Percentiles rank a stretch among this genome's conserved stretches.
phyloP scores from a whole-genome alignment of 2,113 vertebrate species.

The Mirza zaza region DNA sequence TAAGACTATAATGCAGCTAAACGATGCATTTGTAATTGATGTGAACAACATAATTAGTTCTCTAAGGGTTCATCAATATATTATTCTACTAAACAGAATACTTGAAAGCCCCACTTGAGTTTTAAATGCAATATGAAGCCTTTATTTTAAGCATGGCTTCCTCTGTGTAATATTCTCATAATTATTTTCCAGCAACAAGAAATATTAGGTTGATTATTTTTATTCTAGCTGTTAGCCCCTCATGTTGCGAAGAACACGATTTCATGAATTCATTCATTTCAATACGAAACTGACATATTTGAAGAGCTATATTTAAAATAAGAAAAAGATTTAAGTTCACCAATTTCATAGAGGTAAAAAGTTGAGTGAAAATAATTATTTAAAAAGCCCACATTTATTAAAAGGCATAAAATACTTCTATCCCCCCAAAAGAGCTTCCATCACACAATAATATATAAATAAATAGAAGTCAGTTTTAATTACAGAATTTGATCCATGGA shows the following conservation, averaged over 20 bases:
- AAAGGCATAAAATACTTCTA: slow-evolving; percentile 4
- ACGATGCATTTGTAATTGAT: slow-evolving; percentile 76
- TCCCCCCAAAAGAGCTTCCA: background rate
- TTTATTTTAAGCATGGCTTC: slow-evolving; percentile 77
- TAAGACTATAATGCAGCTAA: slow-evolving; percentile 77
- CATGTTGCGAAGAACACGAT: slow-evolving; percentile 64
- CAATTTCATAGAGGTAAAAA: background rate
- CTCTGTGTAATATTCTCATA: slow-evolving; percentile 76
- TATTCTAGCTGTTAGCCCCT: slow-evolving; percentile 64
- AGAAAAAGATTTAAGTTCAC: slow-evolving; percentile 26
- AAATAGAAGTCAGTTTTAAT: background rate
- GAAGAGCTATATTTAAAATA: slow-evolving; percentile 46
- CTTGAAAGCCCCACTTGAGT: slow-evolving; percentile 67
- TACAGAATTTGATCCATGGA: slow-evolving; percentile 11
- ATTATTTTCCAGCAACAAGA: slow-evolving; percentile 74
- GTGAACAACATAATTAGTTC: slow-evolving; percentile 83
- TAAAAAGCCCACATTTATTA: slow-evolving; percentile 8
- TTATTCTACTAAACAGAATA: slow-evolving; percentile 73
- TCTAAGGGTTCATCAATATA: slow-evolving; percentile 75
- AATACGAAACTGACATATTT: slow-evolving; percentile 57
- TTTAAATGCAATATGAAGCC: slow-evolving; percentile 71
- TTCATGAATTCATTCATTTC: slow-evolving; percentile 66
- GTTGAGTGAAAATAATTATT: slow-evolving; percentile 35
- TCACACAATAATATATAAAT: background rate
- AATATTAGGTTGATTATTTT: slow-evolving; percentile 78